Evolutionary conservation across 1,140 invertebrate genomes (phyloP), one percentile per base, ranked within the genome.

Genomic region (Lepidurus couesii): DNA sequence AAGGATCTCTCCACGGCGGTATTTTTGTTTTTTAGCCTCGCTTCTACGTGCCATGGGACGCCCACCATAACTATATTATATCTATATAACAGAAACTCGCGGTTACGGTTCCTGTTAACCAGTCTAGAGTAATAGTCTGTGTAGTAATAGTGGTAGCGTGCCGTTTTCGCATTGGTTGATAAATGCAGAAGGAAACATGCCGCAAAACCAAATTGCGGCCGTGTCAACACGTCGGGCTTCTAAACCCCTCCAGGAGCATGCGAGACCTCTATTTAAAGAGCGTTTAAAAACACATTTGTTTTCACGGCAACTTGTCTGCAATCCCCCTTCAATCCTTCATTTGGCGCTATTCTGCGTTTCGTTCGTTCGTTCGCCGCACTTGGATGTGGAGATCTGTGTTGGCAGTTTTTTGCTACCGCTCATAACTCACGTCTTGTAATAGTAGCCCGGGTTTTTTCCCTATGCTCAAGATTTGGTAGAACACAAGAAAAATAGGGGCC

Each of bases 211-310:
- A 65, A 65, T n/a, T 21, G 53, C 53, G 53, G 53, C 1, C 53
- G 21, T 65, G 53, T 65, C 53, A 65, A 65, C 53, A 65, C 53
- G 53, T 65, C 53, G 13, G 16, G 53, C 4, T 16, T 21, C 53
- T 65, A 65, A 34, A 0, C 34, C 21, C 53, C 53, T 65, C 53
- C 16, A 65, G 53, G 53, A 65, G 9, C 53, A 65, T 21, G 53
- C n/a, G 21, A 65, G 53, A 65, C 53, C 53, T 65, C 1, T 65
- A 65, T 65, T 65, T 65, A 65, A 65, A 65, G 53, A 65, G 21
- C n/a, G 53, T 65, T 65, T 65, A 65, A 65, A 65, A 65, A 13
- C 53, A 7, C 53, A 65, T 65, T 21, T 65, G n/a, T 65, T 65
- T 65, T 65, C 53, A 65, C 53, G 53, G 13, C 53, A 65, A 65